Conservation (phyloP, 2,888 invertebrate species). For the Drosophila fungiperda region DNA sequence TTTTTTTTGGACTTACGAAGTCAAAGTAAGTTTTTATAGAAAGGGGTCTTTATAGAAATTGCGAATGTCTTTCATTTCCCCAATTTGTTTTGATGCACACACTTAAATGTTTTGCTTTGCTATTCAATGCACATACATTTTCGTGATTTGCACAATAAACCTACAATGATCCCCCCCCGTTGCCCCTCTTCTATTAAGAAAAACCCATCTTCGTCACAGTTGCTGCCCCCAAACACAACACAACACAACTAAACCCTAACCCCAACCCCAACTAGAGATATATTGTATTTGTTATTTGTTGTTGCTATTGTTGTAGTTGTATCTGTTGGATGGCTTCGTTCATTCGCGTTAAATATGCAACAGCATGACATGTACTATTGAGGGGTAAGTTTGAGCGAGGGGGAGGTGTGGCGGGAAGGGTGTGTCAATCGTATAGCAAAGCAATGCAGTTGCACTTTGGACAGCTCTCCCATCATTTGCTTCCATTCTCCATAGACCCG, state of each 20-base stretch:
- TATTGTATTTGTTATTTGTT: not conserved
- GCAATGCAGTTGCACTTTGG: slow-evolving; percentile 36
- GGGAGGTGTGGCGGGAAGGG: not conserved
- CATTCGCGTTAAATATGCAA: slow-evolving; percentile 76
- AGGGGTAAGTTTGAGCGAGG: not conserved
- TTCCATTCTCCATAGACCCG: slow-evolving; percentile 6
- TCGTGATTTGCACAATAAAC: slow-evolving; percentile 51
- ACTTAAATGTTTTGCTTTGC: slow-evolving; percentile 25
- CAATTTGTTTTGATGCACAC: slow-evolving; percentile 8
- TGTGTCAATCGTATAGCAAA: not conserved
- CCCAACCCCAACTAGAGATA: not conserved
- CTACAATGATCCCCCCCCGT: not conserved
- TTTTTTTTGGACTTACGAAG: not conserved
- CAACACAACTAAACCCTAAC: not conserved
- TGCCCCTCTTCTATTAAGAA: not conserved
- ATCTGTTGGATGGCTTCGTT: slow-evolving; percentile 63
- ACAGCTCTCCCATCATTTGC: not conserved
- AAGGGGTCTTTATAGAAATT: slow-evolving; percentile 13
- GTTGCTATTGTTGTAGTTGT: slow-evolving; percentile 24
- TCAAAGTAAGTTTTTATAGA: not conserved
- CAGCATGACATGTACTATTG: slow-evolving; percentile 65
- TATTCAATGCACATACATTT: slow-evolving; percentile 39
- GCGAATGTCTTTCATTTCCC: slow-evolving; percentile 9
- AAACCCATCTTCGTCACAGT: slow-evolving; percentile 2
- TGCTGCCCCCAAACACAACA: not conserved